Evolutionary conservation across 2,888 invertebrate genomes (phyloP).

Genomic region (Vanessa cardui): DNA sequence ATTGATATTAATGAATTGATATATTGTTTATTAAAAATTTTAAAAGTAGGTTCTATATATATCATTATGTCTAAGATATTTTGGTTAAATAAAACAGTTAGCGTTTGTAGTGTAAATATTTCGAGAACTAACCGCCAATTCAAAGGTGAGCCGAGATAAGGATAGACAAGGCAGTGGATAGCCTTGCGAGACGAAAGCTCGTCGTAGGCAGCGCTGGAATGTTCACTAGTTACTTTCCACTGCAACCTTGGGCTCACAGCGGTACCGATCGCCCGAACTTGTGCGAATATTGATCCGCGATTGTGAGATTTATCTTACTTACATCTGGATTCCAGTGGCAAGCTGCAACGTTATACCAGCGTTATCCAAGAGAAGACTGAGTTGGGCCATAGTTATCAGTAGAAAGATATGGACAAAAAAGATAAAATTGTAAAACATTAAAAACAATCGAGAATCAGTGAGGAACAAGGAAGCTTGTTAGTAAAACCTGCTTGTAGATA

Average conservation of each 20-base stretch:
- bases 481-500: too few relatives aligned
- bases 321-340: slow-evolving; percentile 5
- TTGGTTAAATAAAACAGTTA: slow-evolving; percentile 7
- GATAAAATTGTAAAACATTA: too few relatives aligned
- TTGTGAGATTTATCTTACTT: slow-evolving; percentile 19
- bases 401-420: too few relatives aligned
- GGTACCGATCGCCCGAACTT: slow-evolving; percentile 50
- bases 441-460: too few relatives aligned
- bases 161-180: slow-evolving; percentile 50
- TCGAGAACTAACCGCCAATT: slow-evolving; percentile 44
- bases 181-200: slow-evolving; percentile 74
- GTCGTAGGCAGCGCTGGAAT: slow-evolving; percentile 59
- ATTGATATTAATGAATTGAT: too few relatives aligned
- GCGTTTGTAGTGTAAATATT: slow-evolving; percentile 39
- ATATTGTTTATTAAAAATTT: too few relatives aligned
- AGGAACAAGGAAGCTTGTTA: too few relatives aligned
- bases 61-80: not conserved
- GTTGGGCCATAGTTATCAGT: too few relatives aligned
- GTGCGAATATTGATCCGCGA: slow-evolving; percentile 41
- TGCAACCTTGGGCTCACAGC: slow-evolving; percentile 52
- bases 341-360: not conserved
- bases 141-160: slow-evolving; percentile 48
- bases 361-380: too few relatives aligned
- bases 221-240: slow-evolving; percentile 64
- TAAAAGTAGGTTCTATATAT: too few relatives aligned